Base-by-base conservation (phyloP, 1,140 invertebrate genomes). In the Sitobion miscanthi region DNA sequence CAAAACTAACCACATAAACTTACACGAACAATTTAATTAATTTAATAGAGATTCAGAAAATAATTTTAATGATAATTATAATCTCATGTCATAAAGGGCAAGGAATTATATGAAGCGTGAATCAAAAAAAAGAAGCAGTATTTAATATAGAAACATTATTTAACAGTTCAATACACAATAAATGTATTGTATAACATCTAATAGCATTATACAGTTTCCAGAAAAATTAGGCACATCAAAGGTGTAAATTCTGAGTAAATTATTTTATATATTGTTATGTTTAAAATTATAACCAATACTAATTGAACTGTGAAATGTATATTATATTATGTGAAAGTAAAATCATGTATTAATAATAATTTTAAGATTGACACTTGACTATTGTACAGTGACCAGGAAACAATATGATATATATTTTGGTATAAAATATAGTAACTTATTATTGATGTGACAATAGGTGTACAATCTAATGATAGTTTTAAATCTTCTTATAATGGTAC, bases 11-110 rank as follows among this genome's bases (percentile, higher is more conserved):
- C 9, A 42, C 42, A 11, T 85, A 49, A 21, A 87, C 2, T n/a
- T n/a, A 23, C 3, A 38, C 20, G 4, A 54, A 8, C 23, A 0
- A 89, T 25, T 54, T 54, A 54, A 89, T 89, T 89, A 35, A 54
- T 49, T 35, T n/a, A 7, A 42, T 38, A 54, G 21, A 89, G 42
- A 89, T 89, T 30, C 52, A 38, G n/a, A 89, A 89, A 89, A 89
- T 21, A 57, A 57, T 57, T 89, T 89, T 57, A 89, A 89, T 17
- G 88, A 89, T 57, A 20, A 6, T 42, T 25, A 38, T 54, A 42
- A 89, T 89, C 88, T 89, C 21, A 54, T 89, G 52, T 54, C 52
- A 42, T 25, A 38, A 89, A 89, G 52, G 52, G 21, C 52, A 89
- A 89, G n/a, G 1, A 57, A 57, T 57, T 9, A 54, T 7, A n/a